phyloP scores from a whole-genome alignment of 2,888 invertebrate species.

The Cryptosula pallasiana region DNA sequence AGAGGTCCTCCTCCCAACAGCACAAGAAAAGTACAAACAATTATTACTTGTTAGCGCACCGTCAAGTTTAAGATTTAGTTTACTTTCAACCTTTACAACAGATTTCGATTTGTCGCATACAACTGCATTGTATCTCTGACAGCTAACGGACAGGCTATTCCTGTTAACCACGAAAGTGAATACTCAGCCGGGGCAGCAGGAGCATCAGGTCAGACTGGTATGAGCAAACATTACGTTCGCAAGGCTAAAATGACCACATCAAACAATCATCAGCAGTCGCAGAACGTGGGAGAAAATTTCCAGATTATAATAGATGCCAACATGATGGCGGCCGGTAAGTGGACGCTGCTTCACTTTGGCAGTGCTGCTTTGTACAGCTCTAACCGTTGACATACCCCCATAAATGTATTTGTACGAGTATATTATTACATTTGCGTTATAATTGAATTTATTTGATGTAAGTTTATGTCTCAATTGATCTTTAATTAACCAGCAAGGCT shows the following conservation, averaged over 20 bases:
- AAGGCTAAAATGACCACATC: conserved; percentile 19
- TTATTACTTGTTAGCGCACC: too few relatives aligned
- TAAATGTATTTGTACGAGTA: background rate
- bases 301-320: conserved; percentile 19
- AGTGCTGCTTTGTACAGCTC: background rate
- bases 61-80: too few relatives aligned
- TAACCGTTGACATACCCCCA: background rate
- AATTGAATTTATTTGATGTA: too few relatives aligned
- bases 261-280: background rate
- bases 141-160: too few relatives aligned
- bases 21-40: background rate
- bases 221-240: conserved; percentile 19
- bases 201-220: background rate
- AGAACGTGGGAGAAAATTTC: conserved; percentile 18
- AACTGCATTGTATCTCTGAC: too few relatives aligned
- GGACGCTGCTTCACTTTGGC: background rate
- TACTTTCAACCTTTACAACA: too few relatives aligned
- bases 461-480: too few relatives aligned
- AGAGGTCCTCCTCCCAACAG: background rate
- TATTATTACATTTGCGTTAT: too few relatives aligned
- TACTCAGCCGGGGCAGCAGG: background rate
- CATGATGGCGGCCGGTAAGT: conserved; percentile 12
- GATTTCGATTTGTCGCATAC: too few relatives aligned
- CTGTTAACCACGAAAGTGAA: too few relatives aligned
- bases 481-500: too few relatives aligned